Percentiles rank a stretch among this genome's conserved stretches.
Evolutionary conservation across 2,888 invertebrate species (phyloP).

Genomic region (Crepidodera aurea): DNA sequence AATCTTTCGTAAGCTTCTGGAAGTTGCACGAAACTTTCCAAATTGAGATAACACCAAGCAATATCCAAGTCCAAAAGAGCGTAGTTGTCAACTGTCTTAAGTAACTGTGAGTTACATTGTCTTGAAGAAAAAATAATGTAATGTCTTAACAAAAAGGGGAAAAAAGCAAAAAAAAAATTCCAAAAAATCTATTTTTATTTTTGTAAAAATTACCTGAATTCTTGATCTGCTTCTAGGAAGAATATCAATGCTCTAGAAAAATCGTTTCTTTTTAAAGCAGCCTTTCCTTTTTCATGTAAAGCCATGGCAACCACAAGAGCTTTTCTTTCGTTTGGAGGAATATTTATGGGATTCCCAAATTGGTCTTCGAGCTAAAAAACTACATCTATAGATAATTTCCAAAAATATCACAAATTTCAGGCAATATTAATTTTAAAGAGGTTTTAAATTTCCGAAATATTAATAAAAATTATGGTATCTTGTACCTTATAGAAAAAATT

Average conservation of each 20-base stretch:
- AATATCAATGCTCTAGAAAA: slow-evolving; percentile 76
- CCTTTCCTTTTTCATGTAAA: slow-evolving; percentile 80
- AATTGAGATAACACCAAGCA: slow-evolving; percentile 87
- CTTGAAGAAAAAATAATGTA: slow-evolving; percentile 57
- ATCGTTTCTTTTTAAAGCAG: slow-evolving; percentile 71
- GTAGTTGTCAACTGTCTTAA: slow-evolving; percentile 82
- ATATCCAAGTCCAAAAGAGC: slow-evolving; percentile 85
- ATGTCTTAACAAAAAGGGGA: no score
- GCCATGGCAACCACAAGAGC: slow-evolving; percentile 80
- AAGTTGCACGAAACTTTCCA: slow-evolving; percentile 74
- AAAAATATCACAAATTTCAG: no score
- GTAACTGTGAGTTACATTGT: slow-evolving; percentile 70
- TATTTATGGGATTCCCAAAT: slow-evolving; percentile 74
- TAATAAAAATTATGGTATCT: no score
- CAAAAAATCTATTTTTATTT: no score
- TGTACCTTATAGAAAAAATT: no score
- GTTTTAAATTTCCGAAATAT: no score
- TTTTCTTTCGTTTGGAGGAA: slow-evolving; percentile 74
- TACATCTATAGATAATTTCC: no score
- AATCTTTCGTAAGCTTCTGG: slow-evolving; percentile 78
- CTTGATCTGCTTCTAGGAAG: slow-evolving; percentile 80
- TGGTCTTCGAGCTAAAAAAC: slow-evolving; percentile 75
- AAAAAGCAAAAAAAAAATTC: no score
- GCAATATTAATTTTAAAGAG: no score
- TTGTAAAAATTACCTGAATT: slow-evolving; percentile 69